Conservation (phyloP, 2,113 vertebrate genomes). For the Chloropsis hardwickii region DNA sequence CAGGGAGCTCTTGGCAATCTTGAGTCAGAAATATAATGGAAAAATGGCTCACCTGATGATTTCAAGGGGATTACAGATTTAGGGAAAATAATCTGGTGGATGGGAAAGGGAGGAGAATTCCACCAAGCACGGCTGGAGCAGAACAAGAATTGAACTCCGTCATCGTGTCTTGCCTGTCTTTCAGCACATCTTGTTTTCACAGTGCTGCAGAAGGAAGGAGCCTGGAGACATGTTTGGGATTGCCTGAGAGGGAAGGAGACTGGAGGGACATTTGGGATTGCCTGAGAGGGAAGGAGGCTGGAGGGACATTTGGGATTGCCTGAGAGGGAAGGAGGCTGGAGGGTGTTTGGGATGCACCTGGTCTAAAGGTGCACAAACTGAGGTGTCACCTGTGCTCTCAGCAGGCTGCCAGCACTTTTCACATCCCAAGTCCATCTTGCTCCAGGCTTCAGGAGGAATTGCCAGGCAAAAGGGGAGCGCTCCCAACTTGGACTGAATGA, state of each 20-base stretch:
- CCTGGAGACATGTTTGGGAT: not conserved
- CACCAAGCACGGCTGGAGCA: not conserved
- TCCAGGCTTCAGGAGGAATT: not conserved
- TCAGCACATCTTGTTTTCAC: not conserved
- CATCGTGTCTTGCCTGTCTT: not conserved
- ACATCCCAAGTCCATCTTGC: not conserved
- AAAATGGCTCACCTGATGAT: constrained; percentile 35
- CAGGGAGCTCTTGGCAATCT: not conserved
- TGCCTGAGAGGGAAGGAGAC: not conserved
- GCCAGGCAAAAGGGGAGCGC: not conserved
- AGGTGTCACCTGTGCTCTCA: not conserved
- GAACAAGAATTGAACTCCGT: not conserved
- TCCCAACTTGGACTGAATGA: not conserved
- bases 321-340: not conserved
- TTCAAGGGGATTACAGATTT: constrained; percentile 40
- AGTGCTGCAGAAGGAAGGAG: not conserved
- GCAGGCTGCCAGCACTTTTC: not conserved
- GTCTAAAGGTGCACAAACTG: not conserved
- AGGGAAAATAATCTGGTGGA: constrained; percentile 1
- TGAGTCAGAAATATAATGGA: constrained; percentile 3
- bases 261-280: not conserved
- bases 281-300: not conserved
- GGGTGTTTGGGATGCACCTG: accelerated
- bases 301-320: not conserved
- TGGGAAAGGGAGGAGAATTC: not conserved